These are phyloP conservation scores for Dimorphilus gyrociliatus DNA, from an alignment of 2,888 invertebrate species.

Conservation along the genomic window DNA sequence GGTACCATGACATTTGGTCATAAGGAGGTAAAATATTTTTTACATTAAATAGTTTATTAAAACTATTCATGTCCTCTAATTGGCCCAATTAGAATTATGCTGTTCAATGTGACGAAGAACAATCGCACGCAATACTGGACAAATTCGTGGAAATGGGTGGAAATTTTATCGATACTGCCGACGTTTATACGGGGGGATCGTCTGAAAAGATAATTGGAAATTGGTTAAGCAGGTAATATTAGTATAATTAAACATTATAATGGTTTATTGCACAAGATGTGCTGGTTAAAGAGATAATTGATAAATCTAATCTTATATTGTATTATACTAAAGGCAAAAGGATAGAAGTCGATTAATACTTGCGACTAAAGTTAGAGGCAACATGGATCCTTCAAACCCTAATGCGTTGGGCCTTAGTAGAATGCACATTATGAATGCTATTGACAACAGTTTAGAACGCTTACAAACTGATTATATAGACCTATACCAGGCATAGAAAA, in stretches of 20 bases:
- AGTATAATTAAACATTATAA: neutral
- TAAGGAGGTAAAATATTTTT: neutral
- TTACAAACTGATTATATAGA: slow-evolving; percentile 22
- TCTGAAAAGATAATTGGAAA: slow-evolving; percentile 25
- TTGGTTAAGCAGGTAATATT: slow-evolving; percentile 16
- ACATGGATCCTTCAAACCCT: slow-evolving; percentile 7
- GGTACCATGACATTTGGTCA: slow-evolving; percentile 27
- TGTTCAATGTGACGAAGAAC: slow-evolving; percentile 10
- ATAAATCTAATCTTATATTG: neutral
- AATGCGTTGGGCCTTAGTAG: slow-evolving; percentile 19
- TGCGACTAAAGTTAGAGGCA: slow-evolving; percentile 8
- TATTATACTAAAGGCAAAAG: too few species aligned
- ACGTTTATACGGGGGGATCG: slow-evolving; percentile 17
- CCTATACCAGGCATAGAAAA: slow-evolving; percentile 17
- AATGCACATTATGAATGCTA: slow-evolving; percentile 15
- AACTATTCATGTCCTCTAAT: too few species aligned
- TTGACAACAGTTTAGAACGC: slow-evolving; percentile 17
- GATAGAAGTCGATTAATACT: slow-evolving; percentile 5
- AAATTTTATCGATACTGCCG: slow-evolving; percentile 30
- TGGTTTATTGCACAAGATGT: neutral
- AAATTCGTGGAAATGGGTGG: slow-evolving; percentile 23
- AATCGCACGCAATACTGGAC: slow-evolving; percentile 19
- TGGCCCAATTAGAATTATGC: slow-evolving; percentile 1
- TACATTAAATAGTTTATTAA: neutral
- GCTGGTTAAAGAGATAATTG: neutral